Evolutionary conservation across 53 echinoderm and acorn worm genomes (phyloP), one percentile per base, ranked within the genome.

Genomic region (Paracentrotus lividus): DNA sequence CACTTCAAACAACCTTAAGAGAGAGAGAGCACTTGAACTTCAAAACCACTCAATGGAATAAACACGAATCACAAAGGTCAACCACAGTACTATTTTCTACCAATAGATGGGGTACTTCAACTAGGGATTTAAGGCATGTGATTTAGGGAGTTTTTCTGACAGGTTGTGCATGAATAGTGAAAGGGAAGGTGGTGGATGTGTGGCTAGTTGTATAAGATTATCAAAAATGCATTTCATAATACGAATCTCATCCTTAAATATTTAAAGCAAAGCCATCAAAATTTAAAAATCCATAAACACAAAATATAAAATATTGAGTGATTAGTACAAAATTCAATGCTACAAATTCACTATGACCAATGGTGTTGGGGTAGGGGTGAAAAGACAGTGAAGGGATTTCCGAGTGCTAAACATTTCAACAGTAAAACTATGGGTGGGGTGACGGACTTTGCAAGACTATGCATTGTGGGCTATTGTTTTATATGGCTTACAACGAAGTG

Each of bases 41-140:
- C 33, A 33, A 67, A n/a, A n/a, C 12, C 81, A 81, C 81, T 81
- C 81, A 81, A 81, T 12, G 49, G 81, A 26, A 45, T 77, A 76
- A 76, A 31, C 38, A 76, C 13, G 8, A 18, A 42, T 5, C 44
- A 81, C 44, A 44, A 81, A 81, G 44, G 42, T 47, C 21, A 5
- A 81, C 81, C 49, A 81, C 81, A 81, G 21, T 45, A 47, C 81
- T 81, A 81, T 81, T 47, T 45, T 45, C 81, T 81, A 81, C 81
- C 44, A 81, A n/a, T 47, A 81, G 81, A 81, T n/a, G 49, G 78
- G 44, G 49, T 81, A 47, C 44, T 81, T 81, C 14, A 1, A 45
- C n/a, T 81, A 47, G 44, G 81, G 81, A 47, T n/a, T n/a, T n/a
- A 43, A 47, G 81, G 49, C 3, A 20, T 72, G 72, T 81, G 45